Percentiles rank a stretch among this genome's conserved stretches.
Conservation (phyloP, 2,888 invertebrate genomes). For the Ennomos erosarius region DNA sequence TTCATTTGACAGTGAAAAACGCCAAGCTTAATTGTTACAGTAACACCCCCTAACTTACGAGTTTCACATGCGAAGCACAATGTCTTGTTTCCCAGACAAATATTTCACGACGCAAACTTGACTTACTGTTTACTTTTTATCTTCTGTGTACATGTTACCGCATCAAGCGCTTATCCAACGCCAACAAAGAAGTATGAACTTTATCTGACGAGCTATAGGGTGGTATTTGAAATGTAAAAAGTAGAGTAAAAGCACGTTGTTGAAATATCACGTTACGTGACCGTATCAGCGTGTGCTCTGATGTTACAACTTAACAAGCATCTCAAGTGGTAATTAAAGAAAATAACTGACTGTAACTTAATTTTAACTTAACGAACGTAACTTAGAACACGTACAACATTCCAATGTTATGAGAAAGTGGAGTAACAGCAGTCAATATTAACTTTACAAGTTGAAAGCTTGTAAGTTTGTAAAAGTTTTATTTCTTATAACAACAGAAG, state of each 20-base stretch:
- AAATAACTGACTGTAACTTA: conserved; percentile 21
- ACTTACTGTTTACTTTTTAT: conserved; percentile 30
- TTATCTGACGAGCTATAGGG: background rate
- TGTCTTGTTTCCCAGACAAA: conserved; percentile 21
- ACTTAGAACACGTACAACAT: conserved; percentile 11
- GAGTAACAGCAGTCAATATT: conserved; percentile 10
- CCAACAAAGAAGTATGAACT: background rate
- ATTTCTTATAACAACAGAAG: conserved; percentile 17
- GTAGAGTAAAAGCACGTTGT: conserved; percentile 3
- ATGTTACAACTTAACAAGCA: conserved; percentile 22
- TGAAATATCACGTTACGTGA: conserved; percentile 28
- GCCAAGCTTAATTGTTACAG: background rate
- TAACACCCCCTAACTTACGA: background rate
- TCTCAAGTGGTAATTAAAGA: conserved; percentile 25
- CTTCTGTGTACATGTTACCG: conserved; percentile 23
- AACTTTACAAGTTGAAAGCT: conserved; percentile 7
- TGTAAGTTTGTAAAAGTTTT: conserved; percentile 8
- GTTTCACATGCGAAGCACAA: conserved; percentile 17
- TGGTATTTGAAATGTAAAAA: conserved; percentile 1
- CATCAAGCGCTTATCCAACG: background rate
- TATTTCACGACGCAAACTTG: conserved; percentile 24
- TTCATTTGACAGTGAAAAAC: too few species aligned
- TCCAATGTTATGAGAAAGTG: conserved; percentile 10
- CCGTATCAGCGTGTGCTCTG: conserved; percentile 10
- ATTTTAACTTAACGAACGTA: conserved; percentile 15